These are phyloP conservation scores for Nomada hirtipes DNA, from an alignment of 2,888 invertebrate species.

Conservation along the genomic window DNA sequence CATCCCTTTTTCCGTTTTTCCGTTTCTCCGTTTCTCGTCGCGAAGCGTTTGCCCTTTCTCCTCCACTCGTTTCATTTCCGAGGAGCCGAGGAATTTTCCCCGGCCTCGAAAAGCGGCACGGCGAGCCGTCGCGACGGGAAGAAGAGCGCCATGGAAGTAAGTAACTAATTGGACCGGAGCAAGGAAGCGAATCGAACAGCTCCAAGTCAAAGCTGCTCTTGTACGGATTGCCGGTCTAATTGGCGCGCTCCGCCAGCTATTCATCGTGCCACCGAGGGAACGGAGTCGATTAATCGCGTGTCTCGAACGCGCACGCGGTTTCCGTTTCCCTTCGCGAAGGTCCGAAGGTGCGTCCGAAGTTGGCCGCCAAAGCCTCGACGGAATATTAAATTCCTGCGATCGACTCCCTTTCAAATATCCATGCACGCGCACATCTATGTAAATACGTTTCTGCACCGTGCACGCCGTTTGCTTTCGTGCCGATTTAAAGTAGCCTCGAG, in stretches of 20 bases:
- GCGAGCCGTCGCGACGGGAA: not conserved
- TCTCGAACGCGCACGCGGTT: not conserved
- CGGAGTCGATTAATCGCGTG: constrained; percentile 50
- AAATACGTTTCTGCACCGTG: no score
- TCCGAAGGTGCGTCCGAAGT: no score
- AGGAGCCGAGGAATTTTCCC: not conserved
- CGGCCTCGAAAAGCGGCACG: not conserved
- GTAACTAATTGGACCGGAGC: constrained; percentile 45
- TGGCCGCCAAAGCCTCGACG: not conserved
- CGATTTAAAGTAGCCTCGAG: constrained; percentile 12
- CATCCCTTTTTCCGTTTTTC: not conserved
- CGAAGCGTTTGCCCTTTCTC: not conserved
- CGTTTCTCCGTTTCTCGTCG: not conserved
- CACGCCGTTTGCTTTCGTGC: constrained; percentile 13
- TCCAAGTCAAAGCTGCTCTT: constrained; percentile 42
- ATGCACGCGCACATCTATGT: no score
- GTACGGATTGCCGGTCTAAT: constrained; percentile 41
- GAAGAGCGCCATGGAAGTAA: constrained; percentile 14
- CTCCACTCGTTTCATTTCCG: not conserved
- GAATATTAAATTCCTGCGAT: no score
- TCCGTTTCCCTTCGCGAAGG: not conserved
- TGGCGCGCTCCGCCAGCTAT: constrained; percentile 37
- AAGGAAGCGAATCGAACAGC: constrained; percentile 43
- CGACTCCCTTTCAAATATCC: no score
- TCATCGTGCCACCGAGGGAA: constrained; percentile 40